These are phyloP conservation scores for Pantherophis guttatus DNA, from an alignment of 2,113 vertebrate species.

Conservation along the genomic window DNA sequence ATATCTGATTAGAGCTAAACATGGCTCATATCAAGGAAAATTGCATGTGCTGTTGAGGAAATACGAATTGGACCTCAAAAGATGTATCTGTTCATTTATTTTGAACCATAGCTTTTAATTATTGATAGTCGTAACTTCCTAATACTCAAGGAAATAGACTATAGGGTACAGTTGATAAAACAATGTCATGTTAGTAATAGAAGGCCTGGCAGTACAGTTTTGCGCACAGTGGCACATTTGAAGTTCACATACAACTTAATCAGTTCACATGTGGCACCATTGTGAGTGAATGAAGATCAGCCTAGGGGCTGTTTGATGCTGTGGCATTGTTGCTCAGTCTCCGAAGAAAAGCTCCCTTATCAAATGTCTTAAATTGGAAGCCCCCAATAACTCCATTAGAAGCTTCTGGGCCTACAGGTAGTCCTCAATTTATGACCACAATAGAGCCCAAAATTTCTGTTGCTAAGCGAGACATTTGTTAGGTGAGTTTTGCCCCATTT, in stretches of 20 bases:
- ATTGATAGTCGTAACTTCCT: constrained; percentile 18
- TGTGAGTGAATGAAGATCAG: not conserved
- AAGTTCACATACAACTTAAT: not conserved
- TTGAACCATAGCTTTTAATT: constrained; percentile 20
- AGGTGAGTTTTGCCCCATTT: not conserved
- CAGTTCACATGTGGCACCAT: not conserved
- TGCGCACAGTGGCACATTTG: not conserved
- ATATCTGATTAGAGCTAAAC: not conserved
- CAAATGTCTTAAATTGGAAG: not conserved
- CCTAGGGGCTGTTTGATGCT: not conserved
- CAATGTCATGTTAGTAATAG: not conserved
- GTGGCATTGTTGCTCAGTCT: too few relatives aligned
- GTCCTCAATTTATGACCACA: not conserved
- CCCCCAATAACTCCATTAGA: not conserved
- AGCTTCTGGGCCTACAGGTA: too few relatives aligned
- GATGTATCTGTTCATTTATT: not conserved
- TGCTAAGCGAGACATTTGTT: not conserved
- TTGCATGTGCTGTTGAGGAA: not conserved
- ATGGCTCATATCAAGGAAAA: not conserved
- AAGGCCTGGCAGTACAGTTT: not conserved
- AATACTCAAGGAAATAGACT: constrained; percentile 14
- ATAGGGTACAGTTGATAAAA: constrained; percentile 22
- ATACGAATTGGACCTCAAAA: not conserved
- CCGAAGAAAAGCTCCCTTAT: not conserved
- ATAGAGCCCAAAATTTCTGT: not conserved